Evolutionary conservation across 2,113 vertebrate species (phyloP), one percentile per base, ranked within the genome.

Genomic region (Strix uralensis): DNA sequence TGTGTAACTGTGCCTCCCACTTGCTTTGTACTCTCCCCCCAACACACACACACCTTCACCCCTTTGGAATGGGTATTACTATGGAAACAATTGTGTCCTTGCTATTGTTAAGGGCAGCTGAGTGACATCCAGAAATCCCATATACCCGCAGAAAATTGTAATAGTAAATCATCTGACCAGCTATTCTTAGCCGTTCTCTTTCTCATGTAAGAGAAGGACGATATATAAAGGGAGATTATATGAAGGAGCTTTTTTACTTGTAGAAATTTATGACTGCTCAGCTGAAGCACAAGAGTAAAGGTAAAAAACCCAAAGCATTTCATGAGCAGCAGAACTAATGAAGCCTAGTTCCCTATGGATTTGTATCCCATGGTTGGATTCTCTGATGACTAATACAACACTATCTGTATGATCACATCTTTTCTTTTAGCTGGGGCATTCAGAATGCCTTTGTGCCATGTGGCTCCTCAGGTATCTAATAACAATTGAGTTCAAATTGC

Each of bases 141-240:
- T 97, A 96, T 96, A 97, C 74, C 71, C 71, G 2, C 85, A 86
- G 96, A 97, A 97, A 95, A 97, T 97, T 97, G 93, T 97, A 96
- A 96, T 96, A 95, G 91, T 96, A 97, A 97, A 97, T 97, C 89
- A 97, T 97, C 95, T 97, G 96, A 97, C 95, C 92, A 90, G 81
- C 94, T 94, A 96, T 96, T 97, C 93, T 96, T 97, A 96, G 96
- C 81, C 70, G 81, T 86, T 88, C 61, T 88, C 92, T 86, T 94
- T 82, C 81, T 95, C 91, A 26, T 93, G 78, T 91, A 95, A 81
- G 92, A 88, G 96, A 81, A 69, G 62, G 79, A 52, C 91, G 81
- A 95, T 96, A 88, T 88, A 95, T 94, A 96, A 95, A 95, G 78
- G 71, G 71, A 83, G 58, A 95, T 96, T 95, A 86, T 86, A 94